Percentiles rank a stretch among this genome's conserved stretches.
These are phyloP conservation scores for Limosa lapponica DNA, from an alignment of 2,797 vertebrate genomes.

Conservation along the genomic window DNA sequence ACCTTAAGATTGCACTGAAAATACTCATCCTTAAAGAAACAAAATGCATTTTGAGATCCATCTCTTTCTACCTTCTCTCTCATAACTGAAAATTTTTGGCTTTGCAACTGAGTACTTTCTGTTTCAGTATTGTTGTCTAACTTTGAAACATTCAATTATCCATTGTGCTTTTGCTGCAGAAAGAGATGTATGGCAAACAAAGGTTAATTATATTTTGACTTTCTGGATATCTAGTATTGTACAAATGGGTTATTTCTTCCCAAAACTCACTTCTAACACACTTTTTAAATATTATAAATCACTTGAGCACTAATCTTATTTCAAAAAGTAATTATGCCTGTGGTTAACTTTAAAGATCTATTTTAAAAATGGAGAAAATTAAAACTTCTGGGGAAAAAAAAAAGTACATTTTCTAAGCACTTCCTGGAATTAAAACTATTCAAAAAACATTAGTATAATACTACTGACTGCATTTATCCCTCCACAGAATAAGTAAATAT, in stretches of 20 bases:
- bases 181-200: background rate
- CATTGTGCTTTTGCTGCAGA: background rate
- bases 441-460: background rate
- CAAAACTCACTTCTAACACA: background rate
- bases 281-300: background rate
- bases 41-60: background rate
- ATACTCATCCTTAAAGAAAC: background rate
- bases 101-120: background rate
- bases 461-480: background rate
- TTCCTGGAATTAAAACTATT: background rate
- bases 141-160: background rate
- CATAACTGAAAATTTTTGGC: slow-evolving; percentile 16
- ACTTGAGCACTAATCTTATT: background rate
- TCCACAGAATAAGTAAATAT: background rate
- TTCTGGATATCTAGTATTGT: background rate
- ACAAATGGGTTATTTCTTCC: background rate
- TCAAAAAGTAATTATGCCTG: background rate
- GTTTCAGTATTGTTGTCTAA: background rate
- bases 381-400: background rate
- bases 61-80: slow-evolving; percentile 14
- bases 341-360: background rate
- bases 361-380: background rate
- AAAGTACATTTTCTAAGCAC: background rate
- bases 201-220: background rate
- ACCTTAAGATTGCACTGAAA: background rate